phyloP scores from a whole-genome alignment of 2,888 invertebrate genomes.

The Lucinisca nassula region DNA sequence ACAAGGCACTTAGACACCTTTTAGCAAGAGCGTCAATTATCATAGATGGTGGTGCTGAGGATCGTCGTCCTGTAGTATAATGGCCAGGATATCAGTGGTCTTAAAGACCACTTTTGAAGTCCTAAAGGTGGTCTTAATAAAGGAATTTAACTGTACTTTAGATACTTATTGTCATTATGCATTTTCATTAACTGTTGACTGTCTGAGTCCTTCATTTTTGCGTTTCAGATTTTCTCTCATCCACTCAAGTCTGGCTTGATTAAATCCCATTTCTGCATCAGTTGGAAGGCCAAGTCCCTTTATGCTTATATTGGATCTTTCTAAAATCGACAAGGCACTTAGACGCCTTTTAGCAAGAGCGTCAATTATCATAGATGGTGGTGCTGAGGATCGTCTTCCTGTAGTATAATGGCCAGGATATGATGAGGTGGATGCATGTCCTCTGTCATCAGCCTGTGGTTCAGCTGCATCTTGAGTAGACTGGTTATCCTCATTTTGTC shows the following conservation, averaged over 20 bases:
- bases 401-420: slow-evolving; percentile 27
- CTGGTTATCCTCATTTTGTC: neutral
- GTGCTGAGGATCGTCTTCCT: slow-evolving; percentile 52
- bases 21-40: slow-evolving; percentile 49
- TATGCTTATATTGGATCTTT: slow-evolving; percentile 61
- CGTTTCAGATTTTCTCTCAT: slow-evolving; percentile 53
- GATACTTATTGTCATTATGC: too few species aligned
- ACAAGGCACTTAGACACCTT: slow-evolving; percentile 60
- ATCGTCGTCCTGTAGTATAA: slow-evolving; percentile 29
- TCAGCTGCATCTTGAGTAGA: neutral
- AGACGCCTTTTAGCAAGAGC: slow-evolving; percentile 50
- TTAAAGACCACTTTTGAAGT: too few species aligned
- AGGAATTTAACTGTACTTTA: too few species aligned
- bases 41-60: slow-evolving; percentile 59
- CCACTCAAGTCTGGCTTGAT: slow-evolving; percentile 64
- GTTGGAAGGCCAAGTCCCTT: slow-evolving; percentile 40
- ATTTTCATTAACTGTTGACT: neutral
- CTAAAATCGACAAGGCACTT: slow-evolving; percentile 64
- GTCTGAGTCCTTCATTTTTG: slow-evolving; percentile 15
- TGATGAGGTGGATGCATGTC: too few species aligned
- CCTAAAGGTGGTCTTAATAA: too few species aligned
- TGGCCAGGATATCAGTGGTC: slow-evolving; percentile 28
- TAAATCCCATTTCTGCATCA: slow-evolving; percentile 60
- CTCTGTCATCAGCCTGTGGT: neutral
- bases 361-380: slow-evolving; percentile 54